These are phyloP conservation scores for Megastigmus dorsalis DNA, from an alignment of 2,888 invertebrate species.

Conservation along the genomic window DNA sequence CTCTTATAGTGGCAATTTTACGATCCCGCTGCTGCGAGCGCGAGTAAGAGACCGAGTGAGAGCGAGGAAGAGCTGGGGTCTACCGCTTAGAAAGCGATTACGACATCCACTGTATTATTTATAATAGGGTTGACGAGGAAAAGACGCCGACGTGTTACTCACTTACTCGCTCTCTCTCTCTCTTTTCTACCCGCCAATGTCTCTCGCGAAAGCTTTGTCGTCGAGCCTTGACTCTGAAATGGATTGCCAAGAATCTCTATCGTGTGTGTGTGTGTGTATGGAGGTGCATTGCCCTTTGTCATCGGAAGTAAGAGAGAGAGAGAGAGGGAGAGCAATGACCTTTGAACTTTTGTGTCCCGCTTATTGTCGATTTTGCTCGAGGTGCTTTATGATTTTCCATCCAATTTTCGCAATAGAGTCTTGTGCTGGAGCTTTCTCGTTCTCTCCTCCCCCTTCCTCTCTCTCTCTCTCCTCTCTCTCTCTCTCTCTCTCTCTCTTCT, in stretches of 20 bases:
- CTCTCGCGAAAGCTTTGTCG: neutral
- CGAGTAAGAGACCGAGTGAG: neutral
- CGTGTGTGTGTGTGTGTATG: neutral
- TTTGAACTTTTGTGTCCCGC: constrained; percentile 7
- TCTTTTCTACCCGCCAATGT: too few species aligned
- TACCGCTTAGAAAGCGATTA: constrained; percentile 35
- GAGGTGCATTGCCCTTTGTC: neutral
- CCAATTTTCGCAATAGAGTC: constrained; percentile 10
- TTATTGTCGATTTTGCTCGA: constrained; percentile 16
- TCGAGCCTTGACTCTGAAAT: constrained; percentile 3
- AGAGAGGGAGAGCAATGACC: constrained; percentile 11
- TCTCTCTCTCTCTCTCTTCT: too few species aligned
- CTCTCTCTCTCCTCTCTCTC: too few species aligned
- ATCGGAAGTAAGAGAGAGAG: constrained; percentile 3
- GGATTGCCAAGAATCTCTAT: neutral
- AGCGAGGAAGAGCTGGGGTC: neutral
- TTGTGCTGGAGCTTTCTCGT: too few species aligned
- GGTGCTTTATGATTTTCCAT: constrained; percentile 1
- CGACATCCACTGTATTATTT: constrained; percentile 27
- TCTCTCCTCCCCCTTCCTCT: too few species aligned
- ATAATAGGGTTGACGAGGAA: constrained; percentile 9
- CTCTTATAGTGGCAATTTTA: constrained; percentile 15
- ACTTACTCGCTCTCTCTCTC: too few species aligned
- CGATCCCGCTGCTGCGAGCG: constrained; percentile 5
- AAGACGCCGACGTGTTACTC: neutral